Evolutionary conservation across 1,140 invertebrate genomes (phyloP).

Genomic region (Drosophila novamexicana): DNA sequence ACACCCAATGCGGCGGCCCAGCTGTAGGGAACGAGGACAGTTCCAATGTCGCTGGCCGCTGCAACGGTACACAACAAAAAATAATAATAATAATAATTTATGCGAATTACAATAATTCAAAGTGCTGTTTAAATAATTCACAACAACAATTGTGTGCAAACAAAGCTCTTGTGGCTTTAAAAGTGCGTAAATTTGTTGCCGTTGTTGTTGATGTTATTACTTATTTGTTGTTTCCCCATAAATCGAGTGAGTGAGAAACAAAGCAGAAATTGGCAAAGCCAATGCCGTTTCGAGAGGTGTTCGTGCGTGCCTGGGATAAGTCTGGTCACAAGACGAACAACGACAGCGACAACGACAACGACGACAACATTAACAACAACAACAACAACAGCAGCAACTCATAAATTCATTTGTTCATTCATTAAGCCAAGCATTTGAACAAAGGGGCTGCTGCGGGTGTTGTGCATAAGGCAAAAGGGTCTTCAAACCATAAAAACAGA

Average conservation of each 20-base stretch:
- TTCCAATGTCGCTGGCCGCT: constrained; percentile 37
- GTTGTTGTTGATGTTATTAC: constrained; percentile 24
- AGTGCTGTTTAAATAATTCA: constrained; percentile 50
- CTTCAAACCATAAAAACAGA: constrained; percentile 18
- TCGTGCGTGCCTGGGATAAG: constrained; percentile 68
- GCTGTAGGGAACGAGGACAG: constrained; percentile 21
- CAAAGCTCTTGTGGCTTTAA: constrained; percentile 29
- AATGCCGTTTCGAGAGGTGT: constrained; percentile 63
- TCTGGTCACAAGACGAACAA: constrained; percentile 32
- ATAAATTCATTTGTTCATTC: constrained; percentile 77
- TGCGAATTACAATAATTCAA: constrained; percentile 71
- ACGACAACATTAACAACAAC: constrained; percentile 12
- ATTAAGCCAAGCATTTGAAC: constrained; percentile 57
- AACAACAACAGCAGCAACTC: constrained; percentile 45
- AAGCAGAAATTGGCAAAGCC: constrained; percentile 68
- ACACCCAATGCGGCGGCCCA: background rate
- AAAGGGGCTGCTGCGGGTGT: constrained; percentile 20
- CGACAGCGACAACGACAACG: constrained; percentile 5
- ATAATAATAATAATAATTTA: constrained; percentile 68
- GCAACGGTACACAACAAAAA: constrained; percentile 48
- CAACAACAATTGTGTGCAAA: constrained; percentile 6
- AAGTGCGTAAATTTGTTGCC: constrained; percentile 62
- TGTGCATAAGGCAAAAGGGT: constrained; percentile 16
- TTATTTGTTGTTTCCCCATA: constrained; percentile 48
- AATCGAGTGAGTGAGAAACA: constrained; percentile 64